A percentile compares a stretch with the other conserved stretches of the same genome.
Conservation (phyloP, 23 tunicate species). For the Ciona savignyi region DNA sequence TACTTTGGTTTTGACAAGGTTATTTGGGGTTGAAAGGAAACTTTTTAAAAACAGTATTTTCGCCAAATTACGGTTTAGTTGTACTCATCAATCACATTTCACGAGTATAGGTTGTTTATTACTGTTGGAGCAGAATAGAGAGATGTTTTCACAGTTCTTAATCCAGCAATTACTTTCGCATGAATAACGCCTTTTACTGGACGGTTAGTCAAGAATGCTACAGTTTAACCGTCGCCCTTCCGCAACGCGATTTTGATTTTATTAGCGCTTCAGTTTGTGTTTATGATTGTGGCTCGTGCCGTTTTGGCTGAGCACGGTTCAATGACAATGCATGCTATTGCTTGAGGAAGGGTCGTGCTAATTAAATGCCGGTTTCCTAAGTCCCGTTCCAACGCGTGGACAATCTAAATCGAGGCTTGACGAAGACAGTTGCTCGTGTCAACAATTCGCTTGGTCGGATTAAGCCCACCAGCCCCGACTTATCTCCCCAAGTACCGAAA, state of each 20-base stretch:
- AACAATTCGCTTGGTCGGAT: neutral
- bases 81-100: no score
- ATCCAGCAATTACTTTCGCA: no score
- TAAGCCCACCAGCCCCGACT: neutral
- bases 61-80: no score
- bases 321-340: neutral
- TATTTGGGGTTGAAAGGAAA: no score
- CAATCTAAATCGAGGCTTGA: neutral
- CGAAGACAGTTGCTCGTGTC: conserved; percentile 1
- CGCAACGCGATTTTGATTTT: neutral
- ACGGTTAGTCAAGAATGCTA: neutral
- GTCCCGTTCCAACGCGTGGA: neutral
- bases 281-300: neutral
- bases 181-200: neutral
- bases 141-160: neutral
- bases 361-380: conserved; percentile 1
- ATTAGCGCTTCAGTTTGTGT: neutral
- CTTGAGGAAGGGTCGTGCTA: neutral
- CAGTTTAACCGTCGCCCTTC: neutral
- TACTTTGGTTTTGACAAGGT: no score
- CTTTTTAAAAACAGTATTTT: no score
- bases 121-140: neutral
- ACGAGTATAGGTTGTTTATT: no score
- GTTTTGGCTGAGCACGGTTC: neutral
- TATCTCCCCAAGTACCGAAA: neutral